Evolutionary conservation across 1,140 invertebrate genomes (phyloP), one percentile per base, ranked within the genome.

Genomic region (Neodiprion lecontei): DNA sequence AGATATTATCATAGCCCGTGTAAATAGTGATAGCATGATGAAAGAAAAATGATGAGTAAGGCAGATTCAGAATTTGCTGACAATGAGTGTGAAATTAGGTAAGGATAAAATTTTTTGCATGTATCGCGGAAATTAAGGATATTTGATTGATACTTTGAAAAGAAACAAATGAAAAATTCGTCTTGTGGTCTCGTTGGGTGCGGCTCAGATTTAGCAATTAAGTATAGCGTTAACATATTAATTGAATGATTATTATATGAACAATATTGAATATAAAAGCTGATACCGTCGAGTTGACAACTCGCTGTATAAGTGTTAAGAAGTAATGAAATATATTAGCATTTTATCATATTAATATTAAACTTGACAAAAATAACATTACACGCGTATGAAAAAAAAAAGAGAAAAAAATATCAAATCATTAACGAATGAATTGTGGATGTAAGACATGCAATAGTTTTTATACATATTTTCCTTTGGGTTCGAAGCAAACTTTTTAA

Each of bases 141-240:
- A 40, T 40, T 40, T 40, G 28, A 40, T 40, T 40, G 28, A 40
- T 40, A 40, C 28, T 40, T 40, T 40, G 1, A 40, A 40, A 40
- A 40, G 28, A 40, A 40, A 4, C 2, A 40, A 40, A 40, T 40
- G 28, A 40, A 40, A 40, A 40, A 5, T 40, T 40, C 28, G 28
- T 40, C 28, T 67, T 67, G 75, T 78, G 81, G 79, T 82, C 81
- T 81, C 79, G 77, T 81, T 81, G 72, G 70, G 81, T 81, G 80
- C 73, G 79, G 77, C 77, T 79, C 79, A 81, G 79, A 65, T 74
- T 65, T 80, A 80, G 73, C 69, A 49, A 76, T 47, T 72, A 40
- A 69, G 48, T 68, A 69, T 77, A 79, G 76, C 53, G 69, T 80
- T 79, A 40, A 80, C 71, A 76, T 67, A 76, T 78, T 80, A 82